Percentiles rank a stretch among this genome's conserved stretches.
These are phyloP conservation scores for Labeo rohita DNA, from an alignment of 2,113 vertebrate genomes.

Conservation along the genomic window DNA sequence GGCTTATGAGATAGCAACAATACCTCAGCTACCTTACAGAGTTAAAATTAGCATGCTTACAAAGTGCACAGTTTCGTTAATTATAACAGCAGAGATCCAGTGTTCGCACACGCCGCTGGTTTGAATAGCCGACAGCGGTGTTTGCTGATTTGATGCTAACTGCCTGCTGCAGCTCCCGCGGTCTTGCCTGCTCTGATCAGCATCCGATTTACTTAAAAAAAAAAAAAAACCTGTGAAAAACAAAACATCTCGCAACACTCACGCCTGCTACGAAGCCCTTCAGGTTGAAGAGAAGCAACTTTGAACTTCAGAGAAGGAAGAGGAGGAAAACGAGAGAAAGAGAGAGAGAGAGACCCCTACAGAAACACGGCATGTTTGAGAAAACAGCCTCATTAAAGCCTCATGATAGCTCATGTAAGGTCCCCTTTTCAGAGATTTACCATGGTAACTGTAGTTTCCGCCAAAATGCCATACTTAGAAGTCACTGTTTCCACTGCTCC, in stretches of 20 bases:
- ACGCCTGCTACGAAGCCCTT: neutral
- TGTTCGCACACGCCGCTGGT: neutral
- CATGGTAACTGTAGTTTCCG: neutral
- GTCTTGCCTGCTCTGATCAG: slow-evolving; percentile 19
- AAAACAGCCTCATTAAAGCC: slow-evolving; percentile 20
- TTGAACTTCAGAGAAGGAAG: slow-evolving; percentile 23
- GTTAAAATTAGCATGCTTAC: no score
- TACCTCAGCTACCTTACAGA: no score
- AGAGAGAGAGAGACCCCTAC: neutral
- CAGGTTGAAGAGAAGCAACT: neutral
- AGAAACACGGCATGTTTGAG: neutral
- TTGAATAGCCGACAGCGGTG: neutral
- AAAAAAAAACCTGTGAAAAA: neutral
- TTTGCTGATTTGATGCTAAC: slow-evolving; percentile 17
- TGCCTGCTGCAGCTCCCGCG: neutral
- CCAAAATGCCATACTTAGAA: neutral
- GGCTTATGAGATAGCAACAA: neutral
- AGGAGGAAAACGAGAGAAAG: neutral
- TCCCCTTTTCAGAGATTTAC: neutral
- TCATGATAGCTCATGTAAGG: neutral
- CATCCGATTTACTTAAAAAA: neutral
- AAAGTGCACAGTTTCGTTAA: neutral
- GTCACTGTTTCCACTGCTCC: neutral
- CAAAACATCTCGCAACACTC: neutral
- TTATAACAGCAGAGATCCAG: neutral